Evolutionary conservation across 2,113 vertebrate species (phyloP).

Genomic region (Salvelinus namaycush): DNA sequence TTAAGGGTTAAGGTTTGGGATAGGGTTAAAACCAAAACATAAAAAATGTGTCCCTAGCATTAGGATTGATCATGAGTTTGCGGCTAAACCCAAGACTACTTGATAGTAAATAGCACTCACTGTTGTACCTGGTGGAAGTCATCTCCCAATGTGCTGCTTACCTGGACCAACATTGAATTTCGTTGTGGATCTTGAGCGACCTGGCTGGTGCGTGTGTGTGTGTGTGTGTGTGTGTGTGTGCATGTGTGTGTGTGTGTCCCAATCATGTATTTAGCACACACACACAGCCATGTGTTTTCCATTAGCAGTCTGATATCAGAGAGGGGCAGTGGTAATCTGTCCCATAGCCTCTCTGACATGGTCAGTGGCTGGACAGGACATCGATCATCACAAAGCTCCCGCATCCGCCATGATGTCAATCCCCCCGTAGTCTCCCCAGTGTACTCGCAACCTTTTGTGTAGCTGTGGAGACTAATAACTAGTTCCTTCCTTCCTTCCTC

Average conservation of each 20-base stretch:
- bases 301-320: constrained; percentile 69
- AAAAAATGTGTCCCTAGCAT: too few species aligned
- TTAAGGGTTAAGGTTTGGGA: too few species aligned
- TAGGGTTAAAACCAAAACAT: too few species aligned
- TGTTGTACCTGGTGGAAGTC: constrained; percentile 23
- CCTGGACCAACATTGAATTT: too few species aligned
- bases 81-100: too few species aligned
- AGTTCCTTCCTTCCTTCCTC: not conserved
- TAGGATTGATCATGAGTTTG: too few species aligned
- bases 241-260: not conserved
- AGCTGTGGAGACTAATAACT: constrained; percentile 24
- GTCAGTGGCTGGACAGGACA: constrained; percentile 64
- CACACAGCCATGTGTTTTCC: constrained; percentile 65
- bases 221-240: not conserved
- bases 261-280: not conserved
- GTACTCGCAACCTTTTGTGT: not conserved
- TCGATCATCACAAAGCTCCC: constrained; percentile 43
- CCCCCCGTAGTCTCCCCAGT: not conserved
- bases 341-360: constrained; percentile 59
- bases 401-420: constrained; percentile 35
- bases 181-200: not conserved
- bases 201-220: not conserved
- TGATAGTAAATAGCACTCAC: too few species aligned
- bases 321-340: constrained; percentile 53
- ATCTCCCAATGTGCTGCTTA: constrained; percentile 46